Evolutionary conservation across 2,113 vertebrate species (phyloP), one percentile per base, ranked within the genome.

Genomic region (Vanacampus margaritifer): DNA sequence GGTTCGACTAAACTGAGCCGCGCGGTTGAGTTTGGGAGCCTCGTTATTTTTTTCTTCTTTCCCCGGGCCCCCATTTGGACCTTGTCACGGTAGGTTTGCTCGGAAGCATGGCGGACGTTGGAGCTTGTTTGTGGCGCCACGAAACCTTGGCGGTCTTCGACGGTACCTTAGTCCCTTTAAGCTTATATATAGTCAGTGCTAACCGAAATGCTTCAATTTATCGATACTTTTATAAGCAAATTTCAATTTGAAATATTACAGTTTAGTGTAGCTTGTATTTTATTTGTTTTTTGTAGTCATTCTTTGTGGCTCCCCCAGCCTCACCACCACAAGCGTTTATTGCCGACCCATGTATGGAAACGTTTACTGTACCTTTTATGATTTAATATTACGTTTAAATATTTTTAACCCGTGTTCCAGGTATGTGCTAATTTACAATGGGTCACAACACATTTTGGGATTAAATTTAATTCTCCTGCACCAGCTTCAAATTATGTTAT

Each of bases 51-150:
- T 17, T 19, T 32, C 54, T 86, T 88, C 72, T 78, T 41, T 56
- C 58, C 54, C 70, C 76, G 80, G 74, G 80, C 78, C 87, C 83
- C 85, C 85, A 89, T 88, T 60, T 80, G 86, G 87, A 89, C 82
- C 87, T 87, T 67, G 89, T 86, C 83, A 89, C 88, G 89, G 89
- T 90, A 88, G 88, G 89, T 89, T 79, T 35, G 79, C 83, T 73
- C 81, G 45, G 81, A 83, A 92, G 91, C 86, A 93, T 92, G 92
- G 92, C 92, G 91, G 91, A 81, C 79, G 83, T 73, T 4, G 82
- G 81, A 84, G 87, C 89, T 32, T 69, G 75, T 88, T 89, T 67
- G 84, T 89, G 86, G 88, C 89, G 88, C 92, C 88, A 89, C 84
- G 72, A 65, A 81, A 76, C 82, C 85, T 48, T 58, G 75, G 80